Evolutionary conservation across 1,140 invertebrate species (phyloP).

Genomic region (Caenorhabditis briggsae): DNA sequence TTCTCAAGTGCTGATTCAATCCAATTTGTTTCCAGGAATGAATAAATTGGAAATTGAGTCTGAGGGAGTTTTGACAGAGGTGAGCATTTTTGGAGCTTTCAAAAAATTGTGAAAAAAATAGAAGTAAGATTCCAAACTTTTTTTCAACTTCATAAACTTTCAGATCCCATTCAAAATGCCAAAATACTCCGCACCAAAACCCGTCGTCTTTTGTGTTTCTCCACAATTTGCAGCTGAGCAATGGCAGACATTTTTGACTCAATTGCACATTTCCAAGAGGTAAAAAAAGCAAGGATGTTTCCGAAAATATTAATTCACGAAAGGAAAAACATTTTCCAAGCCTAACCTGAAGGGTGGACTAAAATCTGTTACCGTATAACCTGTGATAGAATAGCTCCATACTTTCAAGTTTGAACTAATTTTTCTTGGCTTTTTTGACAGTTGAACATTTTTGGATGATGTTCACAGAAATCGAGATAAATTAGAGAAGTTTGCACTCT

Average conservation of each 20-base stretch:
- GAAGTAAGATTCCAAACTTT: not conserved
- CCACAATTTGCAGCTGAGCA: constrained; percentile 52
- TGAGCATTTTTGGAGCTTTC: not conserved
- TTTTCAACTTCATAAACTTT: not conserved
- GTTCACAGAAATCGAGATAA: no score
- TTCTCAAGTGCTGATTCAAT: not conserved
- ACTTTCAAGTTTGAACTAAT: no score
- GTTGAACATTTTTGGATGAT: no score
- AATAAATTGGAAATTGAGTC: not conserved
- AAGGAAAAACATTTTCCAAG: no score
- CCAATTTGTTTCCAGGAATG: not conserved
- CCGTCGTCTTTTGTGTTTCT: constrained; percentile 55
- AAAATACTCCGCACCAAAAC: not conserved
- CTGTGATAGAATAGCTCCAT: no score
- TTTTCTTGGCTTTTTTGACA: no score
- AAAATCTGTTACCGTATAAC: no score
- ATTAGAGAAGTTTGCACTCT: no score
- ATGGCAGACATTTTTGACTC: constrained; percentile 45
- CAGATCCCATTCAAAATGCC: not conserved
- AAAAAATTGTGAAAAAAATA: no score
- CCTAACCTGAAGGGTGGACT: no score
- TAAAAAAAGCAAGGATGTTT: not conserved
- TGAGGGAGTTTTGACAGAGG: not conserved
- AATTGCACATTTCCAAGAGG: constrained; percentile 24
- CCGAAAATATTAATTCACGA: no score